phyloP scores from a whole-genome alignment of 2,113 vertebrate species.

The Himantopus leucocephalus region DNA sequence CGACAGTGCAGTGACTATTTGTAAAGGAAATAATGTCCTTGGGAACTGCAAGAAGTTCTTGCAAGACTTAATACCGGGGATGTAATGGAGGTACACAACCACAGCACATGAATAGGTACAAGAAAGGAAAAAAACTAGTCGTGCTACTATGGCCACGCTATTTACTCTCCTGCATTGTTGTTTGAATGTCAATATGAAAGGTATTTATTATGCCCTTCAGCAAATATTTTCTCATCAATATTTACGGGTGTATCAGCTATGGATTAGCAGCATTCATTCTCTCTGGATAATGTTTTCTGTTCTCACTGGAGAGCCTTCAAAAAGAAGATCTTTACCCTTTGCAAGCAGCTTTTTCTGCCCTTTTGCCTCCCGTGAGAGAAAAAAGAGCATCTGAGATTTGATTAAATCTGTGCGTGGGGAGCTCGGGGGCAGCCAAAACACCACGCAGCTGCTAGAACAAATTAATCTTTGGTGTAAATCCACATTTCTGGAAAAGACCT shows the following conservation, averaged over 20 bases:
- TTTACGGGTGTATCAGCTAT: background rate
- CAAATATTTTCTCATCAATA: constrained; percentile 33
- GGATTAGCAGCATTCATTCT: constrained; percentile 10
- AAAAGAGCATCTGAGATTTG: background rate
- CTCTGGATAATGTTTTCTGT: constrained; percentile 5
- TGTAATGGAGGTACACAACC: background rate
- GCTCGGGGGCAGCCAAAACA: background rate
- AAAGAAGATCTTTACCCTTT: constrained; percentile 24
- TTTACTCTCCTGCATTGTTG: background rate
- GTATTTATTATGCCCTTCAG: constrained; percentile 6
- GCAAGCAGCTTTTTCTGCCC: background rate
- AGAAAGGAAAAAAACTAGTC: background rate
- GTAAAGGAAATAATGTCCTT: background rate
- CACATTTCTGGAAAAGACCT: background rate
- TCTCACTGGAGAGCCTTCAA: constrained; percentile 17
- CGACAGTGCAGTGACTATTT: background rate
- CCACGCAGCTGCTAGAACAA: background rate
- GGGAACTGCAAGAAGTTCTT: background rate
- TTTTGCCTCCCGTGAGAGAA: background rate
- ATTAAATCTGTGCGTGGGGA: background rate
- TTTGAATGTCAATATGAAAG: constrained; percentile 13
- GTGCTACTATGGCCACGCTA: background rate
- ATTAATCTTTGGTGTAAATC: background rate
- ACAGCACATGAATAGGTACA: background rate
- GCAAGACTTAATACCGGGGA: background rate